Percentiles rank a stretch among this genome's conserved stretches.
Evolutionary conservation across 1,140 invertebrate genomes (phyloP).

Genomic region (Cyrtorhinus lividipennis): DNA sequence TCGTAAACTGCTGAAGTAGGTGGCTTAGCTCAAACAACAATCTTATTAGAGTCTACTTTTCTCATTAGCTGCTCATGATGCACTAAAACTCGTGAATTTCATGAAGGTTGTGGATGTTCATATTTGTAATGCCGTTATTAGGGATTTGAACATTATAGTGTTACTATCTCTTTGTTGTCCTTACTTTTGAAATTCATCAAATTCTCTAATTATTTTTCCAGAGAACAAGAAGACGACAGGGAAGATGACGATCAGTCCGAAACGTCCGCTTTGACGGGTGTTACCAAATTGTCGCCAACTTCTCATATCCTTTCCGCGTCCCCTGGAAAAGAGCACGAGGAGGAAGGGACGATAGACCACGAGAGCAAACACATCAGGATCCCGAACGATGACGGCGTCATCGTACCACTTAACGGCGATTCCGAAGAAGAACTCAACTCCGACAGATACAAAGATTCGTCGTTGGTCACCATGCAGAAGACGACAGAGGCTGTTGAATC

Average conservation of each 20-base stretch:
- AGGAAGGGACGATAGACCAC: slow-evolving; percentile 19
- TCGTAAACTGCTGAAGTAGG: no score
- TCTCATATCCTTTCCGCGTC: slow-evolving; percentile 13
- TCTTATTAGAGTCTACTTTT: no score
- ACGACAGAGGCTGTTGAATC: background rate
- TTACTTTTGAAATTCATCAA: no score
- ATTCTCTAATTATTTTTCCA: background rate
- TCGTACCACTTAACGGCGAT: slow-evolving; percentile 19
- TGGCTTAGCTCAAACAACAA: no score
- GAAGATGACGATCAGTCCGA: background rate
- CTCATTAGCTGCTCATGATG: no score
- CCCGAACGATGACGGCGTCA: slow-evolving; percentile 14
- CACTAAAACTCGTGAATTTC: no score
- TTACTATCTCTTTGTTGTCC: no score
- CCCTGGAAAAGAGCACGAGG: slow-evolving; percentile 21
- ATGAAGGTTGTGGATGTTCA: no score
- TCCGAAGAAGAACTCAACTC: slow-evolving; percentile 21
- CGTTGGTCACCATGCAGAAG: background rate
- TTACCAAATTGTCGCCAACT: background rate
- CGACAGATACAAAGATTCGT: slow-evolving; percentile 12
- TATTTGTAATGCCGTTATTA: no score
- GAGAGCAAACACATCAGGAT: slow-evolving; percentile 14
- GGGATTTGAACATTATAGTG: no score
- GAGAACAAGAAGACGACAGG: slow-evolving; percentile 1
- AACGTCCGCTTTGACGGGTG: slow-evolving; percentile 1